Evolutionary conservation across 2,888 invertebrate species (phyloP), one percentile per base, ranked within the genome.

Genomic region (Campoplex capitator): DNA sequence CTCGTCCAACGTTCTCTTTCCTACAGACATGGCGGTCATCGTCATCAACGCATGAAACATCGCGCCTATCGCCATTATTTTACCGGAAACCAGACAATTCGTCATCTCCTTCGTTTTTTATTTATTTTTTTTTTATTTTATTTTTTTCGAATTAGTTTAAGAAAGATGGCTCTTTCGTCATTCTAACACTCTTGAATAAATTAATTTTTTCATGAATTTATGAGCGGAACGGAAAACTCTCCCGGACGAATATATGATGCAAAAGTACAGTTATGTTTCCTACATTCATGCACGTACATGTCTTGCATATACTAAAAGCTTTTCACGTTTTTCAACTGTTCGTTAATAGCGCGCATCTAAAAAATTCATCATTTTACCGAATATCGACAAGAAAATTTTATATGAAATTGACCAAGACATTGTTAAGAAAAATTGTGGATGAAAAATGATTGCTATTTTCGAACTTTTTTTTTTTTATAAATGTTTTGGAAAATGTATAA

Each of bases 1-100:
- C 74, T 71, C 79, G 74, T 79, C 58, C 45, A 75, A 48, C 71
- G 45, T 42, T 67, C 74, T 80, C 79, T 48, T 73, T 71, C 48
- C 68, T 38, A 7, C 62, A 74, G 78, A 74, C 51, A 71, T 83
- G 48, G 58, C 68, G 58, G 78, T 77, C 78, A 86, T 80, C 79
- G 84, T 85, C 71, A 84, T 85, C 83, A 67, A 77, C 77, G 84
- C 79, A 65, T 84, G 76, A 85, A 71, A 83, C 71, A 74, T 85
- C 73, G 65, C 78, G 74, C 56, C 48, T 73, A 75, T 82, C 70
- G 71, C 65, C 48, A 86, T 71, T 23, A 38, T 67, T 79, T 68
- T 73, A 28, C 58, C 75, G 54, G 48, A 62, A 76, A 65, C 6
- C 51, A 42, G 28, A 58, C 51, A 73, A 84, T 74, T 84, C 83